Evolutionary conservation across 2,113 vertebrate species (phyloP).

Genomic region (Sturnus vulgaris): DNA sequence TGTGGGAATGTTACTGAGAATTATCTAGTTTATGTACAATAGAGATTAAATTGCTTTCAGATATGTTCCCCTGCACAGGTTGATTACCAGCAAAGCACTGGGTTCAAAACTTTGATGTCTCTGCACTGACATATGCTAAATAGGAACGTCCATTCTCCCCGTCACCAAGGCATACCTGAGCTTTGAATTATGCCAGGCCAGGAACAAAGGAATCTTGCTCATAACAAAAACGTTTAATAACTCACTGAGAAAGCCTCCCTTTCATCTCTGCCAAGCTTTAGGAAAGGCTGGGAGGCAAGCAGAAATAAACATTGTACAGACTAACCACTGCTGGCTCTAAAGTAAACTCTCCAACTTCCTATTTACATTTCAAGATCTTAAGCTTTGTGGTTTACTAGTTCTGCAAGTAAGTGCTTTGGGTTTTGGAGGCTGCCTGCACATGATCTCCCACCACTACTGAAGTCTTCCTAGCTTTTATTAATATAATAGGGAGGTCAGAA

Average conservation of each 20-base stretch:
- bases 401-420: conserved; percentile 65
- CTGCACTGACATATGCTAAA: background rate
- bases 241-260: conserved; percentile 40
- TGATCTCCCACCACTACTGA: conserved; percentile 50
- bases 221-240: conserved; percentile 62
- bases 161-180: conserved; percentile 57
- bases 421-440: conserved; percentile 62
- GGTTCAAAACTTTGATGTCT: background rate
- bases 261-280: conserved; percentile 57
- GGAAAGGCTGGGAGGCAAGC: conserved; percentile 57
- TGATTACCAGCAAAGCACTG: background rate
- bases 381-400: conserved; percentile 66
- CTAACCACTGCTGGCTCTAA: conserved; percentile 49
- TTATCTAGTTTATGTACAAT: background rate
- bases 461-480: conserved; percentile 54
- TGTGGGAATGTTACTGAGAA: background rate
- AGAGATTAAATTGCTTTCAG: background rate
- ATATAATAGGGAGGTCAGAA: conserved; percentile 59
- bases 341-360: conserved; percentile 73
- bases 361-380: conserved; percentile 71
- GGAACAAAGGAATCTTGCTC: conserved; percentile 63
- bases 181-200: conserved; percentile 52
- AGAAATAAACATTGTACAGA: conserved; percentile 51
- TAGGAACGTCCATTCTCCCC: background rate
- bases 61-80: background rate